phyloP scores from a whole-genome alignment of 2,797 vertebrate genomes.

The Sciurus carolinensis region DNA sequence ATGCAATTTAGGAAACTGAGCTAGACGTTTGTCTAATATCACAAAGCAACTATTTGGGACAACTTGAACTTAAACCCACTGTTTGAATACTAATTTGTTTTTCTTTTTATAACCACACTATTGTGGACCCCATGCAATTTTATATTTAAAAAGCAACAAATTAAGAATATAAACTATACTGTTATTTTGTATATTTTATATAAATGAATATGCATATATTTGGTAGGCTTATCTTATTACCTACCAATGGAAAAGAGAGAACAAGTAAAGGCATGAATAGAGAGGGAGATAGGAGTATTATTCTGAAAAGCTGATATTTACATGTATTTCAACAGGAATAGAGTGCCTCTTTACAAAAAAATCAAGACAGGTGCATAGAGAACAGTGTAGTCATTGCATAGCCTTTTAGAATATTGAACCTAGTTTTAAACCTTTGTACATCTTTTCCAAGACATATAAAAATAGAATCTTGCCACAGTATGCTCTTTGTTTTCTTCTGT shows the following conservation, averaged over 20 bases:
- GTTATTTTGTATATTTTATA: neutral
- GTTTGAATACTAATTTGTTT: neutral
- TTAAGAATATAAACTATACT: neutral
- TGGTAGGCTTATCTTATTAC: neutral
- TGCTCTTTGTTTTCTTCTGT: neutral
- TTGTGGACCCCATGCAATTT: neutral
- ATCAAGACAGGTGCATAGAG: neutral
- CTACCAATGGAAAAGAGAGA: neutral
- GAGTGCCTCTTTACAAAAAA: neutral
- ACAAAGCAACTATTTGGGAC: neutral
- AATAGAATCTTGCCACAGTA: neutral
- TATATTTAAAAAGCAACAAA: slow-evolving; percentile 1
- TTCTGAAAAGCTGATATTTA: neutral
- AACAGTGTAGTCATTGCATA: neutral
- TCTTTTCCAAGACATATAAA: neutral
- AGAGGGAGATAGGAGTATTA: neutral
- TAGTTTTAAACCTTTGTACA: neutral
- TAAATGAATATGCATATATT: neutral
- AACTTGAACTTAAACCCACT: neutral
- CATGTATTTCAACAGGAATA: neutral
- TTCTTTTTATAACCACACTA: neutral
- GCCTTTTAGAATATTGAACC: neutral
- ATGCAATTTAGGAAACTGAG: neutral
- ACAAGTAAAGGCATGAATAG: neutral
- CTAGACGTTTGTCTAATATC: neutral